Evolutionary conservation across 2,113 vertebrate species (phyloP), one percentile per base, ranked within the genome.

Genomic region (Trichechus manatus): DNA sequence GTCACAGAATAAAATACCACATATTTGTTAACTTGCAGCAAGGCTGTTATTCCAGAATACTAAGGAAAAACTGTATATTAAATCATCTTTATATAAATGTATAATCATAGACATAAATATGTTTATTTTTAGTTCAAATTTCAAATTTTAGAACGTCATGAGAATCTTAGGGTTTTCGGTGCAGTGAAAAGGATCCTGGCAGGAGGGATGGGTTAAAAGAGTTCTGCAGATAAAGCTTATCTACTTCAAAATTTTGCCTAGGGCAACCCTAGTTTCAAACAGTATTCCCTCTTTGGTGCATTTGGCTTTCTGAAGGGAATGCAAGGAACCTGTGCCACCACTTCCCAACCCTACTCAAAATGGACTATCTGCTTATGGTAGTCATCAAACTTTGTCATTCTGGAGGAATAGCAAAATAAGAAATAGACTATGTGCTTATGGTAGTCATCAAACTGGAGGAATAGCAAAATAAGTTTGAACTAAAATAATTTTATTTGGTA

Each of bases 401-500:
- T 85, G 17, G 6, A 36, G 9, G 3, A 85, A 93, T 79, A 53
- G 82, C 33, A 94, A 82, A 91, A 33, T 36, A 88, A 44, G 5
- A 39, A 39, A 39, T 39, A 3, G 39, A 39, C 39, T 39, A 39
- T 39, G 39, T 39, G 39, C 39, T 39, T 39, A 39, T 39, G 39
- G 39, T 39, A 3, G 39, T 39, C 39, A 39, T 39, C 39, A 39
- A 39, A 39, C 44, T 85, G 17, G 6, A 36, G 9, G 3, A 85
- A 93, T 79, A 53, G 82, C 33, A 94, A 82, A 91, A 33, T 36
- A 88, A 44, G 5, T 74, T 83, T 91, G 23, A 61, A 61, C 17
- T 91, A 79, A 91, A 91, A 89, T 94, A 13, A 56, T 92, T 95
- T 91, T 56, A 68, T 81, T 89, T 86, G 5, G 19, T 78, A 81